phyloP scores from a whole-genome alignment of 2,113 vertebrate genomes.

The Phylloscopus trochiloides region DNA sequence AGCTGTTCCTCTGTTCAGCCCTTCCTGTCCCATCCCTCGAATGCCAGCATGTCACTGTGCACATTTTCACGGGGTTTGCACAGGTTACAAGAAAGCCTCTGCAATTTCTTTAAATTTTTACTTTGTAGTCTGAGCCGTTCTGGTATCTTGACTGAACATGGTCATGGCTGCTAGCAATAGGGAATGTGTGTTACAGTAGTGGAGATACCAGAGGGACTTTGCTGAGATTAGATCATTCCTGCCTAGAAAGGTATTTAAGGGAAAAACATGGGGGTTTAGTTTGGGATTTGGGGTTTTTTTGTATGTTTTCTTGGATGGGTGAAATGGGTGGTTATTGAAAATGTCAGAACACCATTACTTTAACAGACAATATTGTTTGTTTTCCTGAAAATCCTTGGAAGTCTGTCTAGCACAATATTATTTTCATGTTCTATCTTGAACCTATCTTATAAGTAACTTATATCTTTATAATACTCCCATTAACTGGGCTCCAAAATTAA shows the following conservation, averaged over 20 bases:
- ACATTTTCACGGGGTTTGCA: neutral
- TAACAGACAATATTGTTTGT: neutral
- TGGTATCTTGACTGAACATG: neutral
- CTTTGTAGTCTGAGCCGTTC: neutral
- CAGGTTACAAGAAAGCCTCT: neutral
- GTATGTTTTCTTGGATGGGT: neutral
- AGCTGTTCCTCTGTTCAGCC: neutral
- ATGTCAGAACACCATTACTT: neutral
- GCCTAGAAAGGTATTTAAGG: conserved; percentile 18
- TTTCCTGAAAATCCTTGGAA: conserved; percentile 11
- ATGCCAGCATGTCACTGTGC: neutral
- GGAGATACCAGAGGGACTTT: neutral
- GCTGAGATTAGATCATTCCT: conserved; percentile 31
- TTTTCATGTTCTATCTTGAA: conserved; percentile 7
- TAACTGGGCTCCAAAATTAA: neutral
- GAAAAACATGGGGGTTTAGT: neutral
- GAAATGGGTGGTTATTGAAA: neutral
- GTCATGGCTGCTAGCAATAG: conserved; percentile 22
- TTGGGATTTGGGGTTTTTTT: neutral
- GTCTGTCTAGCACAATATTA: neutral
- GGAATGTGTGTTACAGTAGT: neutral
- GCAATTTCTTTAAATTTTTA: neutral
- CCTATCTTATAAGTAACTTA: neutral
- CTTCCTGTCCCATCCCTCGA: neutral
- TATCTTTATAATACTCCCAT: neutral